Conservation (phyloP, 1,140 invertebrate species). For the Myzus persicae region DNA sequence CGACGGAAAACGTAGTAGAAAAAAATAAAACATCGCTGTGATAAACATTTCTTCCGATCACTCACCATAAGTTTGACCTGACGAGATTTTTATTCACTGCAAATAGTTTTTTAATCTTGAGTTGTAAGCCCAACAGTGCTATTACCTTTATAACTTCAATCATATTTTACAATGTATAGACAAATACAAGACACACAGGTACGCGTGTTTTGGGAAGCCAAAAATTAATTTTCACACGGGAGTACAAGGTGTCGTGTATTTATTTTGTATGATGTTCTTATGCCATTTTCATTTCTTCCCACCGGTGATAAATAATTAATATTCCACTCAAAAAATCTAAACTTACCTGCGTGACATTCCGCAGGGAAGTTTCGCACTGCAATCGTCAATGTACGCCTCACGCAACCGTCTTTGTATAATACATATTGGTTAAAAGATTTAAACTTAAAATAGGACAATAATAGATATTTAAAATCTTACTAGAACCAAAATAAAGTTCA, state of each 20-base stretch:
- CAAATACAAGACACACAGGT: background rate
- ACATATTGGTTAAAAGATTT: too few relatives aligned
- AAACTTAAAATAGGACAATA: too few relatives aligned
- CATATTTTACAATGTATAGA: background rate
- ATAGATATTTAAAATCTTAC: too few relatives aligned
- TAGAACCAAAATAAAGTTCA: too few relatives aligned
- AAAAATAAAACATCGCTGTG: background rate
- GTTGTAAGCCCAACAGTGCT: background rate
- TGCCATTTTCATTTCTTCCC: too few relatives aligned
- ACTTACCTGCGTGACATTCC: too few relatives aligned
- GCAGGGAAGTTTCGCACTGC: too few relatives aligned
- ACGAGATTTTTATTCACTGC: background rate
- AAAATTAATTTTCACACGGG: constrained; percentile 3
- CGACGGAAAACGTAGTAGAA: background rate
- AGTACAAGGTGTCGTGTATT: background rate
- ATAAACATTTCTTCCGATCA: background rate
- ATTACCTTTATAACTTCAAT: background rate
- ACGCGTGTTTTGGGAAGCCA: background rate
- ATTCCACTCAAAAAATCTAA: too few relatives aligned
- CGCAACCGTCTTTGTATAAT: too few relatives aligned
- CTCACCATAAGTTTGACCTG: background rate
- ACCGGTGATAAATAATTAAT: too few relatives aligned
- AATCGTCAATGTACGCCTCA: too few relatives aligned
- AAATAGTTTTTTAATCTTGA: background rate
- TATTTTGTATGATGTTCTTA: too few relatives aligned